Percentiles rank a stretch among this genome's conserved stretches.
These are phyloP conservation scores for Miopithecus talapoin DNA, from an alignment of 2,797 vertebrate species.

Conservation along the genomic window DNA sequence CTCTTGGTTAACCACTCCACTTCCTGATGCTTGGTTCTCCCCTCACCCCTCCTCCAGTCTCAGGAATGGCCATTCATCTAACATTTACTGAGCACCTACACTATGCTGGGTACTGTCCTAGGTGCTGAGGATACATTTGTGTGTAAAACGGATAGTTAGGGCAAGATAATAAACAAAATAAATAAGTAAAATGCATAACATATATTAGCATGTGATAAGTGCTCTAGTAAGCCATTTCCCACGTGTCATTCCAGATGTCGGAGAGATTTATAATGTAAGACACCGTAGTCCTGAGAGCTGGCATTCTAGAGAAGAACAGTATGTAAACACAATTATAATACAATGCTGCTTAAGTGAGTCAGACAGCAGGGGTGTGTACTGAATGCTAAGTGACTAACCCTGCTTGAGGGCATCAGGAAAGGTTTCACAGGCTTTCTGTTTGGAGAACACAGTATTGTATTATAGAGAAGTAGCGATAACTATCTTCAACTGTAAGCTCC, in stretches of 20 bases:
- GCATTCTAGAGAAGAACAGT: background rate
- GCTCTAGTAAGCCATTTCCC: background rate
- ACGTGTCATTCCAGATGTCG: background rate
- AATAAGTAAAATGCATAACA: background rate
- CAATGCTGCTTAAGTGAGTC: conserved; percentile 41
- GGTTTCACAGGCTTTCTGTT: conserved; percentile 27
- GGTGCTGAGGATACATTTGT: background rate
- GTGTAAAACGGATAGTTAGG: background rate
- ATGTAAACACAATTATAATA: conserved; percentile 67
- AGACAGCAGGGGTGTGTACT: conserved; percentile 17
- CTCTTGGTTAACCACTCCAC: background rate
- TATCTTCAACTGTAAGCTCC: conserved; percentile 33
- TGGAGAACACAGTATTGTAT: conserved; percentile 26
- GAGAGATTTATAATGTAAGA: background rate
- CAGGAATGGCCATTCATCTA: background rate
- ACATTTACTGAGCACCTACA: background rate
- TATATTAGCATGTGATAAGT: no score
- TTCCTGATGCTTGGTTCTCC: background rate
- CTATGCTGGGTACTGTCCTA: background rate
- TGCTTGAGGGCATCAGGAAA: conserved; percentile 6
- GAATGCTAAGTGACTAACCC: conserved; percentile 60
- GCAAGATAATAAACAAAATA: background rate
- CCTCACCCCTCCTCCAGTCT: background rate
- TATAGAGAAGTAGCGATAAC: conserved; percentile 24
- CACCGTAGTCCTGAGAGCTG: background rate